Evolutionary conservation across 2,797 vertebrate genomes (phyloP), one percentile per base, ranked within the genome.

Genomic region (Oophaga sylvatica): DNA sequence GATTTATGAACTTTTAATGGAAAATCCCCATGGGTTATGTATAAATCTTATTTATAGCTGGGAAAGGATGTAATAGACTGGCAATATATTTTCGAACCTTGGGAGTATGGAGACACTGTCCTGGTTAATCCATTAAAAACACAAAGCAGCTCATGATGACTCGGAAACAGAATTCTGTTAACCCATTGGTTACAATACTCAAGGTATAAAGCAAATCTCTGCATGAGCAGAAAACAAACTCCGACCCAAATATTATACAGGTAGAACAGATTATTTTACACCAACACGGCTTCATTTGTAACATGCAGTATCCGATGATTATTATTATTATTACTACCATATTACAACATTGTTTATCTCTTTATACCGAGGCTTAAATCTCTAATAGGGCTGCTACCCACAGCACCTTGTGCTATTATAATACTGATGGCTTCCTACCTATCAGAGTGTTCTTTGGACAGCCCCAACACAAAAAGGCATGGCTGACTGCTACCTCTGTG

Each of bases 1-100:
- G 93, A 93, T 94, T 93, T 93, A 93, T 93, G 92, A 93, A 94
- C 90, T 93, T 94, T 94, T 94, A 94, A 94, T 94, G 93, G 93
- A 93, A 94, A 93, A 94, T 93, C 92, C 92, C 93, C 92, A 92
- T 92, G 93, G 93, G 92, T 93, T 93, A 91, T 90, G 89, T 93
- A 92, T 93, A 94, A 94, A 94, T 93, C 93, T 93, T 93, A 94
- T 94, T 94, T 93, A 94, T 92, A 93, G 93, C 92, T 87, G 91
- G 91, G 91, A 91, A 93, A 93, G 91, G 92, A 90, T 92, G 92
- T 93, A 93, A 93, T 93, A 92, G 90, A 92, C 93, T 93, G 92
- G 93, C 92, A 93, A 92, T 93, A 90, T 92, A 91, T 91, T 92
- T 92, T 88, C 91, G 90, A 92, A 93, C 91, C 87, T 92, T 92